These are phyloP conservation scores for Neria commutata DNA, from an alignment of 2,888 invertebrate species.

Conservation along the genomic window DNA sequence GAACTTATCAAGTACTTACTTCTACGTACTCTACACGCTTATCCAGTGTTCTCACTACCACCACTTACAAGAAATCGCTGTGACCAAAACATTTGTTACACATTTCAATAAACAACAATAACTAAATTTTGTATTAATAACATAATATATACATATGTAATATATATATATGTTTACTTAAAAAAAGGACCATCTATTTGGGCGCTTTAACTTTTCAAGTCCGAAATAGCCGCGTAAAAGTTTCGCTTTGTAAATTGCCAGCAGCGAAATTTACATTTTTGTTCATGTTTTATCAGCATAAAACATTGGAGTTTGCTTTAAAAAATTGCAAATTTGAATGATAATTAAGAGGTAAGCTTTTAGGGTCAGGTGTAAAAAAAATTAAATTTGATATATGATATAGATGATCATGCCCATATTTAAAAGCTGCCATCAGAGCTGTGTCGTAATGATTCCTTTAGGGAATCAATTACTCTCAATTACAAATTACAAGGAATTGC, in stretches of 20 bases:
- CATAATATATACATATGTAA: conserved; percentile 25
- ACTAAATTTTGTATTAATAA: conserved; percentile 12
- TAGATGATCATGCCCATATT: too few species aligned
- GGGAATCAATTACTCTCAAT: too few species aligned
- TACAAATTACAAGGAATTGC: too few species aligned
- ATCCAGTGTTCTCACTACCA: conserved; percentile 58
- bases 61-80: conserved; percentile 17
- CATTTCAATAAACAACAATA: conserved; percentile 19
- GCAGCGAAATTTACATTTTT: conserved; percentile 15
- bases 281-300: too few species aligned
- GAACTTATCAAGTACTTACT: conserved; percentile 12
- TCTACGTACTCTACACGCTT: conserved; percentile 40
- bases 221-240: conserved; percentile 60
- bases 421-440: too few species aligned
- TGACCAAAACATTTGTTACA: conserved; percentile 15
- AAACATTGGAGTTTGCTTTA: too few species aligned
- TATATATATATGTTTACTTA: too few species aligned
- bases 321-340: too few species aligned
- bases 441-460: too few species aligned
- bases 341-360: too few species aligned
- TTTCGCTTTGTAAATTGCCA: conserved; percentile 49
- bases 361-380: too few species aligned
- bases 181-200: conserved; percentile 40
- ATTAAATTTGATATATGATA: too few species aligned
- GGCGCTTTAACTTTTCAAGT: conserved; percentile 58